Base-by-base conservation (phyloP, 1,140 invertebrate species). In the Cotesia glomerata region DNA sequence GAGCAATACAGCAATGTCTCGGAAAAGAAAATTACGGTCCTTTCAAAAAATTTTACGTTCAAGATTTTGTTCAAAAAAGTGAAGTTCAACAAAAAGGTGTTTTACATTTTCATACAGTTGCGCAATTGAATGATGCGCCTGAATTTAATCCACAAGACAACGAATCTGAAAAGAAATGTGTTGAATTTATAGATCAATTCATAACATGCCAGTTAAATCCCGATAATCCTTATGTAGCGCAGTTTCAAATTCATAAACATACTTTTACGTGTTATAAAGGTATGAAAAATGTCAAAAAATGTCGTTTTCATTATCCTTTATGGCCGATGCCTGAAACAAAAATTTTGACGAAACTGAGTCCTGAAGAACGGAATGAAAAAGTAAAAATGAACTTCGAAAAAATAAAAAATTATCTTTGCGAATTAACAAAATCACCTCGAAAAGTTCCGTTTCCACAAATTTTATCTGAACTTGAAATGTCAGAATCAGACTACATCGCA, bases 271-370 rank as follows among this genome's bases (percentile, higher is more conserved):
- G 61, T 35, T 63, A 36, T 35, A 63, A 63, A 63, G 35, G 61
- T 35, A 63, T 35, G 35, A 63, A 59, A 63, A 63, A 63, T 35
- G 35, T 63, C 3, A 63, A 63, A 63, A 14, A 5, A 34, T 63
- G 61, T 63, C 61, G 61, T 39, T 63, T 63, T 7, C 61, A 63
- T 13, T 63, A 34, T 16, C 61, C 61, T 63, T 35, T 63, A 14
- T 63, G 61, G 61, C 61, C 61, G 0, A 63, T 63, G 61, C 1
- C 61, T 35, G 34, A 9, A 63, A 63, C 61, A 1, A 45, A 36
- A 34, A 63, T 63, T 8, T 13, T 63, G 35, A 36, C 4, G 1
- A 63, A 63, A 63, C n/a, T 63, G 3, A 8, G 1, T n/a, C 2
- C 5, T 1, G 61, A 63, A 39, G 61, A 63, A 39, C 32, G 36